Percentiles rank a stretch among this genome's conserved stretches.
Conservation (phyloP, 2,888 invertebrate genomes). For the Rhodophaea formosa region DNA sequence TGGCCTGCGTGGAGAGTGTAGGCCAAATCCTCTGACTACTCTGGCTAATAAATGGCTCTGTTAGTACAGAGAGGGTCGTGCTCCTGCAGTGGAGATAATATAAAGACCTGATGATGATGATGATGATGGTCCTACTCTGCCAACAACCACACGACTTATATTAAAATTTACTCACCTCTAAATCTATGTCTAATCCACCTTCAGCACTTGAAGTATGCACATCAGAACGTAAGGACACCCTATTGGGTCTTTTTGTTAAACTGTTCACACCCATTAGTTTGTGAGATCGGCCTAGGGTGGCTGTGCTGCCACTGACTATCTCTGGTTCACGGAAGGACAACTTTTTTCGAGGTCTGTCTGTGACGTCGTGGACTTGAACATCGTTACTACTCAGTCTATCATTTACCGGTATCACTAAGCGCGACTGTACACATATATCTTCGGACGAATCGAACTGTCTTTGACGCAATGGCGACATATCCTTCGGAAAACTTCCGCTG, state of each 20-base stretch:
- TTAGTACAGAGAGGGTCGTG: no score
- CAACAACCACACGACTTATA: no score
- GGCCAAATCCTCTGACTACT: no score
- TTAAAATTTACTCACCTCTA: conserved; percentile 72
- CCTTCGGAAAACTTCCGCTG: conserved; percentile 47
- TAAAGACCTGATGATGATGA: no score
- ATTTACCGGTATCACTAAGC: conserved; percentile 62
- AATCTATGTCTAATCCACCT: conserved; percentile 79
- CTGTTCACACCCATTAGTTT: conserved; percentile 73
- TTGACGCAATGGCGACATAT: conserved; percentile 43
- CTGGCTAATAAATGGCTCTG: no score
- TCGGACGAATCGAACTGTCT: conserved; percentile 62
- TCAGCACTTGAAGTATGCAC: conserved; percentile 74
- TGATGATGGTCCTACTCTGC: no score
- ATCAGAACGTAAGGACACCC: conserved; percentile 54
- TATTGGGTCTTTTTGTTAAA: conserved; percentile 57
- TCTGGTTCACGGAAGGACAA: conserved; percentile 93
- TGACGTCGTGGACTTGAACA: conserved; percentile 49
- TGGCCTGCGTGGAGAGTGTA: no score
- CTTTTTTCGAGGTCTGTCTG: conserved; percentile 89
- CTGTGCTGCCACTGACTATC: conserved; percentile 74
- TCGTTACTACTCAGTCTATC: conserved; percentile 65
- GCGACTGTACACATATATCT: conserved; percentile 67
- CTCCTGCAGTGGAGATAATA: no score
- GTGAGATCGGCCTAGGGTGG: conserved; percentile 62